Evolutionary conservation across 2,797 vertebrate genomes (phyloP).

Genomic region (Babyrousa celebensis): DNA sequence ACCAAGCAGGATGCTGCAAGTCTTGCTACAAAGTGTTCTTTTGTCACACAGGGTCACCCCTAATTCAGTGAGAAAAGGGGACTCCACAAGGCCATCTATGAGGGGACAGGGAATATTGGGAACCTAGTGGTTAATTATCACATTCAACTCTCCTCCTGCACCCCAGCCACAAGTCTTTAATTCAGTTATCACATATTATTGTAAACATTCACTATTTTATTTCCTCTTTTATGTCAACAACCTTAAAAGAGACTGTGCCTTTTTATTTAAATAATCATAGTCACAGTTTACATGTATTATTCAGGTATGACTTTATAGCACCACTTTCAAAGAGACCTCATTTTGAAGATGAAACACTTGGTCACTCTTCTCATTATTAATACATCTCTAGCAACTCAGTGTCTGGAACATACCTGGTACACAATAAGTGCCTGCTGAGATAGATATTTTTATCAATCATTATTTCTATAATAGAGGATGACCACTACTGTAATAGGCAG

Average conservation of each 20-base stretch:
- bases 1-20: background rate
- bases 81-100: background rate
- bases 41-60: background rate
- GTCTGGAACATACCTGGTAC: background rate
- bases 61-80: background rate
- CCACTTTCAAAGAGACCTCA: background rate
- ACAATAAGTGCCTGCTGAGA: background rate
- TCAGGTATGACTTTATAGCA: background rate
- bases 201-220: background rate
- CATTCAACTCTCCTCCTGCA: background rate
- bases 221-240: background rate
- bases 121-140: background rate
- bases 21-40: background rate
- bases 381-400: background rate
- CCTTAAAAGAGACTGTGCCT: background rate
- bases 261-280: background rate
- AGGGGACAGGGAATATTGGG: background rate
- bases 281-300: slow-evolving; percentile 32
- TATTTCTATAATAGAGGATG: background rate
- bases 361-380: background rate
- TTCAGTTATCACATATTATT: background rate
- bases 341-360: slow-evolving; percentile 34
- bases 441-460: background rate
- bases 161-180: background rate
- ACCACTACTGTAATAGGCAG: background rate